Percentiles rank a stretch among this genome's conserved stretches.
Conservation (phyloP, 2,797 vertebrate genomes). For the Gadopsis marmoratus region DNA sequence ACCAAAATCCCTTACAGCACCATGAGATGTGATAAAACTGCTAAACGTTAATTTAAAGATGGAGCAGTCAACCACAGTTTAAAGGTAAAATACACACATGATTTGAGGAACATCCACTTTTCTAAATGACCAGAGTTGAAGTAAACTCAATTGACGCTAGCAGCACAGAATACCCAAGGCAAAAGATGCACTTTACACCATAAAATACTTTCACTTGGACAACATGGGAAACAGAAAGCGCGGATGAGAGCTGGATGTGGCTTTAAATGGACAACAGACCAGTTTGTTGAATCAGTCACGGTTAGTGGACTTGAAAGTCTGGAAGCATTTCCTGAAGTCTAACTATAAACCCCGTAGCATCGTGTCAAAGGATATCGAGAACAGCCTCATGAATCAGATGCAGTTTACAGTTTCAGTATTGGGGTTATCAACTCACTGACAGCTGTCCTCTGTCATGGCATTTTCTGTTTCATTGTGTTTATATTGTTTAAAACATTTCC, state of each 20-base stretch:
- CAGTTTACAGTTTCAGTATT: conserved; percentile 52
- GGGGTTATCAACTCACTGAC: conserved; percentile 59
- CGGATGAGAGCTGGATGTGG: conserved; percentile 23
- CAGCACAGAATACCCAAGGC: conserved; percentile 28
- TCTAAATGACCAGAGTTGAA: neutral
- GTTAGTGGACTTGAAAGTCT: conserved; percentile 3
- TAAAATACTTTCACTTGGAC: conserved; percentile 33
- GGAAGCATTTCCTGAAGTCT: conserved; percentile 19
- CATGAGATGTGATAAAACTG: conserved; percentile 2
- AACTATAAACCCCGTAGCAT: conserved; percentile 23
- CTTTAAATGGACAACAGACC: conserved; percentile 23
- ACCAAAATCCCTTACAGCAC: conserved; percentile 25
- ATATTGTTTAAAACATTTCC: neutral
- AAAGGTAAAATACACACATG: conserved; percentile 7
- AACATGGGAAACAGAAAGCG: conserved; percentile 28
- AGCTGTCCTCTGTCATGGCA: neutral
- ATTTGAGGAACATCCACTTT: conserved; percentile 1
- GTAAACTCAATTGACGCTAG: conserved; percentile 9
- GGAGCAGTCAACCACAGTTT: neutral
- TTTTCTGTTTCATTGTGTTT: neutral
- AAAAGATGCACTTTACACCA: conserved; percentile 22
- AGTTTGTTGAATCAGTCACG: conserved; percentile 36
- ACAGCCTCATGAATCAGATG: conserved; percentile 38
- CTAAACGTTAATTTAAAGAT: neutral
- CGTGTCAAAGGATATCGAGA: conserved; percentile 22